Percentiles rank a stretch among this genome's conserved stretches.
phyloP scores from a whole-genome alignment of 2,113 vertebrate genomes.

The Cnemophilus loriae region DNA sequence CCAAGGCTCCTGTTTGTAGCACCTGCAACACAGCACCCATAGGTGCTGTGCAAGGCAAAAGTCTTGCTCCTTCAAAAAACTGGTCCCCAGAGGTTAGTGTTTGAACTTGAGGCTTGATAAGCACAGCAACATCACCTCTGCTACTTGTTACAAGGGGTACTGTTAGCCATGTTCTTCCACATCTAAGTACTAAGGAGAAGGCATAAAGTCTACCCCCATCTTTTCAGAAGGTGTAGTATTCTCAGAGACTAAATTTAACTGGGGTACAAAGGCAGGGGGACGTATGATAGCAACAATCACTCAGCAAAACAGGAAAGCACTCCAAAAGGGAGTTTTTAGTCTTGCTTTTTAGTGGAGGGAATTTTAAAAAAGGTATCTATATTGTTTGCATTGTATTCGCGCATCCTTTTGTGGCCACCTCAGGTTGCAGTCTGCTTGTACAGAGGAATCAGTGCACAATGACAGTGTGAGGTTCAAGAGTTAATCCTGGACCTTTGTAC shows the following conservation, averaged over 20 bases:
- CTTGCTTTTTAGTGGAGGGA: background rate
- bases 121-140: background rate
- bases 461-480: background rate
- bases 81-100: background rate
- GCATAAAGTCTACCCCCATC: background rate
- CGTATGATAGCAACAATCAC: background rate
- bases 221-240: background rate
- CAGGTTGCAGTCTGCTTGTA: background rate
- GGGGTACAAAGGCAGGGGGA: background rate
- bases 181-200: background rate
- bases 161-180: background rate
- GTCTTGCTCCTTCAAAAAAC: background rate
- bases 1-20: background rate
- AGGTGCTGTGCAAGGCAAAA: background rate
- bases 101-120: background rate
- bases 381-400: background rate
- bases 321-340: background rate
- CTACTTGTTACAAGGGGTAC: background rate
- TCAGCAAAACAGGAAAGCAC: background rate
- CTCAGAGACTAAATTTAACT: background rate
- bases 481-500: background rate
- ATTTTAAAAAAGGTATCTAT: background rate
- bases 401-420: background rate
- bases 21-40: background rate
- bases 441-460: background rate